Base-by-base conservation (phyloP, 64 coral and sea anemone genomes). In the Montipora foliosa region DNA sequence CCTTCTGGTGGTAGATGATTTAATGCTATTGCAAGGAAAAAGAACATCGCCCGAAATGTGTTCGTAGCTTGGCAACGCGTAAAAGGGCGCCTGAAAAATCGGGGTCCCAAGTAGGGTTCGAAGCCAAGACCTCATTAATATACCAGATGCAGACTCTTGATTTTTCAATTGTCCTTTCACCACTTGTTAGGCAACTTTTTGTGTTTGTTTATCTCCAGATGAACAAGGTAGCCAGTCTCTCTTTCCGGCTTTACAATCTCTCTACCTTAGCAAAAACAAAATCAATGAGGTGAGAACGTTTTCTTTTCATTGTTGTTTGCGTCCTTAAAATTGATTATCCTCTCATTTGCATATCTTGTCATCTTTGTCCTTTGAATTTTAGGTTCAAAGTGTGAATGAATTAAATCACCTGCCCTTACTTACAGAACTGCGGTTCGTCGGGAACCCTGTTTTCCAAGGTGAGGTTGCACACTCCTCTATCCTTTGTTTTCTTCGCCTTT, bases 361-460 rank as follows among this genome's bases (percentile, higher is more conserved):
- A 20, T 71, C 21, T 5, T 0, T 71, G 2, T 2, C 4, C 8
- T 20, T 71, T 15, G 6, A 16, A 6, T 53, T 66, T 79, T 59
- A 24, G 96, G 92, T 94, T 61, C 87, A 74, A 76, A 96, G 95
- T 77, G 37, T 99, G 1, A 94, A 94, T 84, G 95, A 95, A 21
- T 82, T 99, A 16, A 96, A 99, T 69, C 91, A 85, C 66, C 64
- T 99, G 20, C 90, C 46, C 45, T 15, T 74, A 16, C 62, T 99
- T 53, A 90, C 75, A 15, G 87, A 89, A 12, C 46, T 99, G 5
- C 88, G 80, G 46, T 95, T 95, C 22, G 83, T 80, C 14, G 76
- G 91, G 21, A 97, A 97, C 77, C 89, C 92, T 62, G 22, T 97
- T 29, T 97, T 97, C 53, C 48, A 97, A 92, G 93, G 96, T 97